Evolutionary conservation across 2,113 vertebrate species (phyloP), one percentile per base, ranked within the genome.

Genomic region (Rostratula benghalensis): DNA sequence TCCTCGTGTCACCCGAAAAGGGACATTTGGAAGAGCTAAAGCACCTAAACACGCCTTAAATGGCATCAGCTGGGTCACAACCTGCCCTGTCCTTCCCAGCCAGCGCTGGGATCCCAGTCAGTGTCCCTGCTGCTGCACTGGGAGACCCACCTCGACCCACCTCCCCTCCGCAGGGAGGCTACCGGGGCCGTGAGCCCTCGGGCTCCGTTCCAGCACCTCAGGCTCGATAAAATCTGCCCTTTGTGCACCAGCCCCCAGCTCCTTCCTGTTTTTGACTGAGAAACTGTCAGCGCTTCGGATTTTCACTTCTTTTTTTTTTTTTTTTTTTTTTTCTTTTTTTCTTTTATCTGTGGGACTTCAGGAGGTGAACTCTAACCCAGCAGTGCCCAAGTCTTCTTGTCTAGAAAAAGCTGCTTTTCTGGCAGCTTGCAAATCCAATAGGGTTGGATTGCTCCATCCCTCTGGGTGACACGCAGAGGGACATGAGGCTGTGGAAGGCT

Each of bases 61-160:
- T 1, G 0, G 1, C 57, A 19, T 6, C 69, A 27, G 56, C 41
- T 2, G 24, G 60, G n/a, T 24, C 76, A 13, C 41, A 8, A 0
- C 23, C 35, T 10, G 31, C 57, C 50, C 57, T 11, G 57, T n/a
- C n/a, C 76, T 2, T 17, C 67, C 4, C 69, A 24, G 56, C 14
- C 74, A 28, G 14, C 22, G 3, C 51, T 6, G 31, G 71, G 35
- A 30, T 33, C 46, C 51, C 54, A 63, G 1, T 1, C 5, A 0
- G 9, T 0, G 1, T 37, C 64, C 50, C 54, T 6, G 0, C 13
- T 2, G 56, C 83, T 12, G 0, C 31, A 5, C 20, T 0, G 3
- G 79, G 10, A 14, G 6, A 4, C 57, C 77, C 71, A 1, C 2
- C 11, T 61, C 28, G 6, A 4, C 57, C 77, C 71, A 1, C 2